Evolutionary conservation across 2,113 vertebrate species (phyloP).

Genomic region (Phoenicopterus ruber): DNA sequence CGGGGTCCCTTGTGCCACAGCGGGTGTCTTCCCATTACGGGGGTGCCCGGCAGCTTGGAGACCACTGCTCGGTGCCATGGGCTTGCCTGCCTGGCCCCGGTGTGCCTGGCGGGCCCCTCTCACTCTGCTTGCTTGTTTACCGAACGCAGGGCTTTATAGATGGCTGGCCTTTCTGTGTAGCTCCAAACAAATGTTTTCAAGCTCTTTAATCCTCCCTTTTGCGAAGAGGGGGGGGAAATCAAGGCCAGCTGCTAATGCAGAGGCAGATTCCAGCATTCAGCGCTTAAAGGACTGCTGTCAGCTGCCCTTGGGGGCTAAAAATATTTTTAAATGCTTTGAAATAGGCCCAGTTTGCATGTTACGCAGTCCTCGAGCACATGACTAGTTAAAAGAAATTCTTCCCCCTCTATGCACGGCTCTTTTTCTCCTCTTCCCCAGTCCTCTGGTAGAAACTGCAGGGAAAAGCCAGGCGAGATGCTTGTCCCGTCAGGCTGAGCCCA

Average conservation of each 20-base stretch:
- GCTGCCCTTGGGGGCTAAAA: background rate
- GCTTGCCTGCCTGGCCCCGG: fast-evolving
- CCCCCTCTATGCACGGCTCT: background rate
- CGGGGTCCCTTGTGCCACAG: background rate
- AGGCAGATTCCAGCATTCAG: slow-evolving; percentile 1
- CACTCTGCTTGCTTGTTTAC: background rate
- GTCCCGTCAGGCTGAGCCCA: background rate
- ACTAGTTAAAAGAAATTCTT: background rate
- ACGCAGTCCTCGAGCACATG: background rate
- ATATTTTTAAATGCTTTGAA: background rate
- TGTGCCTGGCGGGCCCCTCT: background rate
- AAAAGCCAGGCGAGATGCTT: background rate
- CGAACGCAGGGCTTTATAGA: background rate
- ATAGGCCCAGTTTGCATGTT: background rate
- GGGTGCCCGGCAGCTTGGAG: background rate
- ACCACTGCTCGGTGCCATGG: fast-evolving
- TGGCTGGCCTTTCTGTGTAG: background rate
- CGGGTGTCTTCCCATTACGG: fast-evolving
- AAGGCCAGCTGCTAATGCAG: background rate
- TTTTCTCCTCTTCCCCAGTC: background rate
- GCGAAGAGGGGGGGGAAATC: background rate
- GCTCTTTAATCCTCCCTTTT: slow-evolving; percentile 20
- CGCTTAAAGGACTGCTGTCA: background rate
- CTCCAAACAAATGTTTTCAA: slow-evolving; percentile 19
- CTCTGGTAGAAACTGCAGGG: background rate